A percentile compares a stretch with the other conserved stretches of the same genome.
Evolutionary conservation across 2,888 invertebrate genomes (phyloP).

Genomic region (Leucoma salicis): DNA sequence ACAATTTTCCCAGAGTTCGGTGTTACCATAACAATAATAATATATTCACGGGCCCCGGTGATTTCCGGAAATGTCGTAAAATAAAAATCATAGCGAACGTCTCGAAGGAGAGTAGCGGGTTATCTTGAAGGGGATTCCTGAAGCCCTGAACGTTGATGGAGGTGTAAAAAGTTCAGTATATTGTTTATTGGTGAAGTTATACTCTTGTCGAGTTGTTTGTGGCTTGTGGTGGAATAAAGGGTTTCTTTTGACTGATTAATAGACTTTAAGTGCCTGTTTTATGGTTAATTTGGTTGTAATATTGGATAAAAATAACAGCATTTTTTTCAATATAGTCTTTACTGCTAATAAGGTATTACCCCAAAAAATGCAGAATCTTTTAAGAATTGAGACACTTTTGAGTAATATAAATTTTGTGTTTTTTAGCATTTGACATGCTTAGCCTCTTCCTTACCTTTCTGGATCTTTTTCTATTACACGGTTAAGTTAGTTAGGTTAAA

Average conservation of each 20-base stretch:
- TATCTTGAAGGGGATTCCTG: constrained; percentile 32
- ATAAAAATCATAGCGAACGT: constrained; percentile 68
- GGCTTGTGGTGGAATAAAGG: background rate
- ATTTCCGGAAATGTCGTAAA: constrained; percentile 73
- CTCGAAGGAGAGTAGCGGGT: constrained; percentile 48
- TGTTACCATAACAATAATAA: constrained; percentile 78
- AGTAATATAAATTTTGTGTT: too few relatives aligned
- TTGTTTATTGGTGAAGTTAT: constrained; percentile 13
- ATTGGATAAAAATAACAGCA: background rate
- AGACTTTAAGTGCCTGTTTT: background rate
- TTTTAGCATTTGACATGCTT: too few relatives aligned
- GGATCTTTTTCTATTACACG: too few relatives aligned
- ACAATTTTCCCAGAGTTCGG: constrained; percentile 71
- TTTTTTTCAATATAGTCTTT: background rate
- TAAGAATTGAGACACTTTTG: too few relatives aligned
- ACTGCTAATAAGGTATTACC: too few relatives aligned
- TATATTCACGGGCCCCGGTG: constrained; percentile 76
- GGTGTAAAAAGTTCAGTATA: constrained; percentile 27
- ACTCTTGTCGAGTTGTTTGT: constrained; percentile 5
- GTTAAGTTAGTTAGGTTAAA: too few relatives aligned
- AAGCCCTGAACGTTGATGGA: constrained; percentile 19
- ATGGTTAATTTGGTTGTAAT: background rate
- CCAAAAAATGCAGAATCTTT: too few relatives aligned
- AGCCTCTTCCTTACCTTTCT: too few relatives aligned
- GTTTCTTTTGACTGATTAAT: constrained; percentile 4